phyloP scores from a whole-genome alignment of 2,888 invertebrate genomes.

The Escarpia spicata region DNA sequence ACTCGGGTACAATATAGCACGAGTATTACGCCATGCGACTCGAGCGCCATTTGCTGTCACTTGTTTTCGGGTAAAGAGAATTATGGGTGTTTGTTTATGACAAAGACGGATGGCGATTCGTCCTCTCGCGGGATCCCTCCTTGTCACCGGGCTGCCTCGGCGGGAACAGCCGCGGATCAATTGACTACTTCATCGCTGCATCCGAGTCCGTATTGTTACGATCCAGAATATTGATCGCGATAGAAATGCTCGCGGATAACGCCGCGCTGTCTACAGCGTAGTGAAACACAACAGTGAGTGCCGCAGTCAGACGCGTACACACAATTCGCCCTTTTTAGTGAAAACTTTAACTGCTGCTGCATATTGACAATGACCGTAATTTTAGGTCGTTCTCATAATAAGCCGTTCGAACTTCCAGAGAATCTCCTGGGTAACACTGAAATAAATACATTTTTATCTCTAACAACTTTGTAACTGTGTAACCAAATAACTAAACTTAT shows the following conservation, averaged over 20 bases:
- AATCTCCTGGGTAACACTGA: too few species aligned
- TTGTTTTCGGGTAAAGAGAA: neutral
- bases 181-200: neutral
- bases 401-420: too few species aligned
- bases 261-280: neutral
- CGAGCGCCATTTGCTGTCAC: neutral
- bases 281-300: neutral
- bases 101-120: neutral
- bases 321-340: neutral
- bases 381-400: too few species aligned
- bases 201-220: neutral
- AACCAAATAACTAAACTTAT: too few species aligned
- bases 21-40: neutral
- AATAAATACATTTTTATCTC: too few species aligned
- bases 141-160: neutral
- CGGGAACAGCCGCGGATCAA: neutral
- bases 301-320: neutral
- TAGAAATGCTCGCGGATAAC: neutral
- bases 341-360: too few species aligned
- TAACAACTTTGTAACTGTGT: too few species aligned
- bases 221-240: neutral
- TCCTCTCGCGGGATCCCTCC: neutral
- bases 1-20: neutral
- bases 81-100: conserved; percentile 13
- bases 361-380: too few species aligned